These are phyloP conservation scores for Acromyrmex echinatior DNA, from an alignment of 1,140 invertebrate genomes.

Conservation along the genomic window DNA sequence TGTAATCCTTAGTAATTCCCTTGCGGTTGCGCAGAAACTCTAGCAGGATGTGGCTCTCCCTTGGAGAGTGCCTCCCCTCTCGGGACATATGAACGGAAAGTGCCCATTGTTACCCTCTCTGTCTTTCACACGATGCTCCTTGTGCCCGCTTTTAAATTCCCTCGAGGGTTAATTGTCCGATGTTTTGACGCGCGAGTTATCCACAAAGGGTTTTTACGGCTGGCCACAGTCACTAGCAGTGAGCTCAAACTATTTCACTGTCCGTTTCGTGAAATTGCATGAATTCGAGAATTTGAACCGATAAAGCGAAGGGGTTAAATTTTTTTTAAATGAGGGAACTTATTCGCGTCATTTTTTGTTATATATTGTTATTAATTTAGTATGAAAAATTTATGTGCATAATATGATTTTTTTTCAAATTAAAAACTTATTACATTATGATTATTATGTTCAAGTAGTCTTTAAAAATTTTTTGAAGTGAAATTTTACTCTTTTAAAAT, in stretches of 20 bases:
- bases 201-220: constrained; percentile 75
- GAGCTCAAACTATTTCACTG: constrained; percentile 65
- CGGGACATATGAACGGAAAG: constrained; percentile 72
- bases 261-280: constrained; percentile 54
- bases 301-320: not conserved
- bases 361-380: not conserved
- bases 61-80: constrained; percentile 44
- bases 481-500: too few relatives aligned
- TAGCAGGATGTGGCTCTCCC: constrained; percentile 59
- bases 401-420: not conserved
- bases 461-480: too few relatives aligned
- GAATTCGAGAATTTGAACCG: not conserved
- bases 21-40: constrained; percentile 79
- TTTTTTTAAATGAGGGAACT: constrained; percentile 3
- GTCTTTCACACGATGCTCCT: not conserved
- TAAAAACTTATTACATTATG: not conserved
- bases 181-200: constrained; percentile 84
- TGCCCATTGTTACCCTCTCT: constrained; percentile 18
- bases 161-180: constrained; percentile 85
- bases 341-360: not conserved
- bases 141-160: constrained; percentile 80
- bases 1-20: constrained; percentile 86
- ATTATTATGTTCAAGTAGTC: not conserved
- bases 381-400: not conserved
- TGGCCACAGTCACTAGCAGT: constrained; percentile 59